Evolutionary conservation across 1,140 invertebrate genomes (phyloP), one percentile per base, ranked within the genome.

Genomic region (Drosophila arizonae): DNA sequence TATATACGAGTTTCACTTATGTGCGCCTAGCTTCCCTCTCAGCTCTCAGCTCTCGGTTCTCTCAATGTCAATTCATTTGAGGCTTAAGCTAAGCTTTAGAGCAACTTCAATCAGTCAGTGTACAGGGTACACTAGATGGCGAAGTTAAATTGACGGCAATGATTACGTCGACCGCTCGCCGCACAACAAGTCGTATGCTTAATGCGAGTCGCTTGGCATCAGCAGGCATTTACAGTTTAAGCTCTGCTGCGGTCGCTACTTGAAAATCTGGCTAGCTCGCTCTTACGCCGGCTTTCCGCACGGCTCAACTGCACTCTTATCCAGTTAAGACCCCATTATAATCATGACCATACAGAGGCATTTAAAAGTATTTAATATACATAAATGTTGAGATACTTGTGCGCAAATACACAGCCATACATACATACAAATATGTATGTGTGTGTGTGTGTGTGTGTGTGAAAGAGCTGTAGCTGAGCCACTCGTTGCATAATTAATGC

Each of bases 401-500:
- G 41, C 58, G 48, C 41, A 33, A 33, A 33, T 33, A 33, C 30
- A 33, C 8, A 33, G 4, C 4, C 1, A 33, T 33, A 33, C 6
- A 33, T 33, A 6, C 8, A 33, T 8, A 33, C 6, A n/a, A n/a
- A 33, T 33, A 33, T 33, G 9, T 33, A 0, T 33, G 9, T 9
- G 9, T 33, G 33, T 33, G 33, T 39, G 36, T 13, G 36, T 48
- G 24, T 56, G 45, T 45, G 39, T 33, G 6, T 33, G 6, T 8
- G 33, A 33, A 33, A 33, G 33, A 33, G 33, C 33, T 33, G 33
- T 10, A 21, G 41, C 28, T 52, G 36, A 45, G 60, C 56, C 54
- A 57, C 58, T 71, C 26, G 60, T 69, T 82, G 79, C 65, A 86
- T 86, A 87, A 87, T 87, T 82, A 88, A 87, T 81, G 79, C 76